phyloP scores from a whole-genome alignment of 2,797 vertebrate genomes.

The Heterohyrax brucei region DNA sequence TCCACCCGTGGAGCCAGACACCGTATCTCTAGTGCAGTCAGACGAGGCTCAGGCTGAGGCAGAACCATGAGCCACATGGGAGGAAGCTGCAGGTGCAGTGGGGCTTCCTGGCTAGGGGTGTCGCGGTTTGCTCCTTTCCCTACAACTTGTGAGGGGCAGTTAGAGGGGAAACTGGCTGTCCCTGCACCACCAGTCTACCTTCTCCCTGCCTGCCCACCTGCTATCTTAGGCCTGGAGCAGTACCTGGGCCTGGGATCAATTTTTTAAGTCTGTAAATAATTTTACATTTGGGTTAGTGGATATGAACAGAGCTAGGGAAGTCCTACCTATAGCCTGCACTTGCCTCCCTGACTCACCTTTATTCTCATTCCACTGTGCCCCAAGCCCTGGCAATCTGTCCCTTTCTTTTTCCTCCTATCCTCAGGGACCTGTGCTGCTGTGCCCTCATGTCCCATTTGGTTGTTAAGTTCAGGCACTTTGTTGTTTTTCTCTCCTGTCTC shows the following conservation, averaged over 20 bases:
- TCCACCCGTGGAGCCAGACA: slow-evolving; percentile 64
- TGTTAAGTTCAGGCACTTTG: slow-evolving; percentile 87
- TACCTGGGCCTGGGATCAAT: slow-evolving; percentile 67
- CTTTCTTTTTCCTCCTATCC: slow-evolving; percentile 79
- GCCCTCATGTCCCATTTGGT: slow-evolving; percentile 78
- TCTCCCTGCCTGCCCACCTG: not conserved
- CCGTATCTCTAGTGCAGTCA: slow-evolving; percentile 85
- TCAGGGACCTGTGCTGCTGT: slow-evolving; percentile 87
- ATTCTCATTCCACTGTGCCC: slow-evolving; percentile 75
- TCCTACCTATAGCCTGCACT: slow-evolving; percentile 76
- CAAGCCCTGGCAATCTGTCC: slow-evolving; percentile 54
- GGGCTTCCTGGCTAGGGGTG: slow-evolving; percentile 72
- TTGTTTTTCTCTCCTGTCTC: slow-evolving; percentile 72
- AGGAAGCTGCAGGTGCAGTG: slow-evolving; percentile 74
- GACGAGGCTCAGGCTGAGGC: slow-evolving; percentile 86
- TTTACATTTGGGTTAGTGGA: slow-evolving; percentile 81
- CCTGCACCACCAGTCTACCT: slow-evolving; percentile 28
- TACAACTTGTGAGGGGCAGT: not conserved
- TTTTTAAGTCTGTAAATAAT: slow-evolving; percentile 87
- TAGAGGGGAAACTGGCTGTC: slow-evolving; percentile 13
- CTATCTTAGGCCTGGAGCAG: slow-evolving; percentile 11
- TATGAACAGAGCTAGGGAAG: slow-evolving; percentile 77
- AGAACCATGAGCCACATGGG: slow-evolving; percentile 81
- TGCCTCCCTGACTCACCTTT: slow-evolving; percentile 75
- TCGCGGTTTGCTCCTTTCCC: slow-evolving; percentile 48